These are phyloP conservation scores for Silurus aristotelis DNA, from an alignment of 2,797 vertebrate genomes.

Conservation along the genomic window DNA sequence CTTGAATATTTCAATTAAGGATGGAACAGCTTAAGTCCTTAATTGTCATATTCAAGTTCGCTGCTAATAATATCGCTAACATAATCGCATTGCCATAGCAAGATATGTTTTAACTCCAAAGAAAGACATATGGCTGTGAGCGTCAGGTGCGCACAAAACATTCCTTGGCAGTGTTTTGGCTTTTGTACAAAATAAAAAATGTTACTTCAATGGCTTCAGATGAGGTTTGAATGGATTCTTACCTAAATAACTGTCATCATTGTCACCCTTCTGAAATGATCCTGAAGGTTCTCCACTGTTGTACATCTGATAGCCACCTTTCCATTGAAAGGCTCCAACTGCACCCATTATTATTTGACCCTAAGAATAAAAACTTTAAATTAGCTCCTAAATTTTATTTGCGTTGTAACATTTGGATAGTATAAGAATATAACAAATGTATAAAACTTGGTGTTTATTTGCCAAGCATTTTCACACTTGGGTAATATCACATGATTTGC, in stretches of 20 bases:
- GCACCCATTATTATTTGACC: slow-evolving; percentile 57
- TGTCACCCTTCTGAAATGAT: slow-evolving; percentile 24
- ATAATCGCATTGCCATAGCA: no score
- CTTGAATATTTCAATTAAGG: no score
- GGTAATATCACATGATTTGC: background rate
- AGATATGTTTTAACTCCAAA: no score
- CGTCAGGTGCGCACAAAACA: background rate
- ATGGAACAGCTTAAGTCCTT: background rate
- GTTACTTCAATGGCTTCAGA: background rate
- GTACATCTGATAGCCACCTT: slow-evolving; percentile 64
- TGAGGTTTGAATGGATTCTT: slow-evolving; percentile 1
- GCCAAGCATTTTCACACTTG: no score
- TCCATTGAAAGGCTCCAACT: slow-evolving; percentile 73
- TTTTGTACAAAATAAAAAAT: background rate
- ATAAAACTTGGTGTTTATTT: no score
- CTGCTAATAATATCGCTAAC: no score
- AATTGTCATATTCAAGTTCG: background rate
- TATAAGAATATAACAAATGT: background rate
- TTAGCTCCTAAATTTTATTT: background rate
- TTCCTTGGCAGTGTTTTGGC: background rate
- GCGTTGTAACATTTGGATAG: background rate
- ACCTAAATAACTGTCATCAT: slow-evolving; percentile 73
- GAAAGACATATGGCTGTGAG: background rate
- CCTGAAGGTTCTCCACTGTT: rapidly evolving
- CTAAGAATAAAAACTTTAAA: slow-evolving; percentile 2